phyloP scores from a whole-genome alignment of 2,797 vertebrate species.

The Phataginus tricuspis region DNA sequence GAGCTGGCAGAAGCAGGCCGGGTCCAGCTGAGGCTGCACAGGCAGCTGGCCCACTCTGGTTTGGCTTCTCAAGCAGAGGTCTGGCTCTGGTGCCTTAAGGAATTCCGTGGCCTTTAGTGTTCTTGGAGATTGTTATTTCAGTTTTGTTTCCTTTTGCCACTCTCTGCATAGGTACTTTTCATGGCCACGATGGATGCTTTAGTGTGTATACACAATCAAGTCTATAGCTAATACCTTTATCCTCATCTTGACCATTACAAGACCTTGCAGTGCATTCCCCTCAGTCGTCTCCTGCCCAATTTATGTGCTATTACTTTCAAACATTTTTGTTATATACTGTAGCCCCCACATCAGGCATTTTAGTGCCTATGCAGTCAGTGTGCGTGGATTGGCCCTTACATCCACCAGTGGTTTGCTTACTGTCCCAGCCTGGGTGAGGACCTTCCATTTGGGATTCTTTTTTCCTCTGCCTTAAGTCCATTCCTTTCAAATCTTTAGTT shows the following conservation, averaged over 20 bases:
- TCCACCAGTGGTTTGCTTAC: neutral
- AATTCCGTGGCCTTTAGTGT: neutral
- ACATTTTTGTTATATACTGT: neutral
- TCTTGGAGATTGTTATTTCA: neutral
- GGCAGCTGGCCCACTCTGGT: neutral
- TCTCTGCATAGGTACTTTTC: neutral
- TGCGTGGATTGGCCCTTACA: neutral
- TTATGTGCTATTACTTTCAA: neutral
- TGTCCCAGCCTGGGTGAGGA: neutral
- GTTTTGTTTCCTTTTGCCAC: neutral
- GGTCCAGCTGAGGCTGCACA: accelerated
- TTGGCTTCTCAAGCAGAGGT: neutral
- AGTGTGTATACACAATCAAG: neutral
- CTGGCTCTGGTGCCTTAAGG: neutral
- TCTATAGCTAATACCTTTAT: neutral
- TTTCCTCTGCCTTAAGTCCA: neutral
- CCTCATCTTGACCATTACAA: neutral
- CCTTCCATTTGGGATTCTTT: neutral
- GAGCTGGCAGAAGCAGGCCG: neutral
- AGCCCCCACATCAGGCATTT: neutral
- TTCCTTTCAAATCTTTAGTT: neutral
- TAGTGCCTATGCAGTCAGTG: neutral
- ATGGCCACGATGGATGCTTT: neutral
- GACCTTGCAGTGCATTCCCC: neutral
- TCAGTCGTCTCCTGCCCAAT: neutral